Base-by-base conservation (phyloP, 2,888 invertebrate genomes). In the Metalampra italica region DNA sequence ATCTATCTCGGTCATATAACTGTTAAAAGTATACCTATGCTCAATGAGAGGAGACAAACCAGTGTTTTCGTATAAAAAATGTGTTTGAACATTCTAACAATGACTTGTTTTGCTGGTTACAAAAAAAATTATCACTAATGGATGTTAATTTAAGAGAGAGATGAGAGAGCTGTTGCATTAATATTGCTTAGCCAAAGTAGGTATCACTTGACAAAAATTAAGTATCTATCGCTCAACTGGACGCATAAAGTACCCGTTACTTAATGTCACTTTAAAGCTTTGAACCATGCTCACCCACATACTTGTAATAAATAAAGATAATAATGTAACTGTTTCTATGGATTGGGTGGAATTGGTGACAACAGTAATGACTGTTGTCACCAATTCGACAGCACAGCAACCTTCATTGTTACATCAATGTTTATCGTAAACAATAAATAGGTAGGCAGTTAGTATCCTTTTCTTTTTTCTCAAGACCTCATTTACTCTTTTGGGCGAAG, bases 1-100 rank as follows among this genome's bases (percentile, higher is more conserved):
- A 55, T 61, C 59, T 55, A 64, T 67, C 63, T 57, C 49, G 60
- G 59, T 51, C 60, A 52, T 30, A 50, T 66, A 67, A 71, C 74
- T 64, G 74, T 75, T 60, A 45, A 9, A 41, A 41, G 29, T 11
- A 30, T 32, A 32, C 32, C 11, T 32, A 22, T 22, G 2, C 22
- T 22, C 22, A 22, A 22, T 22, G 5, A 22, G 2, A 22, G 22
- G 2, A 32, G 32, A 32, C 11, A 32, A 32, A 32, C 11, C 11
- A 9, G 32, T 34, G 4, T 39, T 11, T 14, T 46, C 39, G 30
- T 36, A 1, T n/a, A 36, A 36, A 36, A n/a, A n/a, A n/a, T n/a
- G n/a, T 7, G 7, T 36, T 7, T 14, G 42, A 29, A 38, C 15
- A 29, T 39, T 46, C 12, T 14, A 29, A 43, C 34, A 43, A 43